Base-by-base conservation (phyloP, 2,888 invertebrate species). In the Lepidocyrtoides sp. region DNA sequence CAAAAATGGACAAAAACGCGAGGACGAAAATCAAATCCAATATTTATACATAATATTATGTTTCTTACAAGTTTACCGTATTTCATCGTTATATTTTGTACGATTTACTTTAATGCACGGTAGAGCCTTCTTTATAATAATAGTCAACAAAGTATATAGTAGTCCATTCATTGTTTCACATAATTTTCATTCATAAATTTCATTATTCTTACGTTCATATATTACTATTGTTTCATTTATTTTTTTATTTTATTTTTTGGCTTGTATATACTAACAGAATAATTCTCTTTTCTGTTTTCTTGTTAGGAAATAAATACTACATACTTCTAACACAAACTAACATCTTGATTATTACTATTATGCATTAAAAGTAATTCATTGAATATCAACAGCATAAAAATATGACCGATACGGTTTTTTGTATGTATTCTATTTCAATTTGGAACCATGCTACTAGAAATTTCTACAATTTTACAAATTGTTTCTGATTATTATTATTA, bases 301-400 rank as follows among this genome's bases (percentile, higher is more conserved):
- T 36, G n/a, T 87, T 29, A 48, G 44, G 66, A 69, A 54, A 54
- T 81, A 69, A 54, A 54, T 79, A 72, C 44, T 82, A 89, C 83
- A 89, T 51, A 57, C 48, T 51, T 89, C 89, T 89, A 89, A 89
- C 89, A 89, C 89, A 84, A 63, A 89, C 89, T 89, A 89, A 89
- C 89, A 89, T 82, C 41, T 44, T 77, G 51, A 57, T 51, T 51
- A 75, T 48, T 36, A 36, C 7, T 63, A 26, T 36, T 88, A 51
- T 88, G 63, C 57, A 60, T 63, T 54, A 63, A 36, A 36, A 66
- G 48, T 86, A 54, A 54, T 17, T 17, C 87, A 81, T 48, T 29
- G 32, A 72, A 79, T 79, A 81, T 26, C 54, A 44, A 26, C 17
- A 36, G 57, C 57, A 81, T 57, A 54, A 23, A 44, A 4, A 29